These are phyloP conservation scores for Aphidius colemani DNA, from an alignment of 2,888 invertebrate genomes.

Conservation along the genomic window DNA sequence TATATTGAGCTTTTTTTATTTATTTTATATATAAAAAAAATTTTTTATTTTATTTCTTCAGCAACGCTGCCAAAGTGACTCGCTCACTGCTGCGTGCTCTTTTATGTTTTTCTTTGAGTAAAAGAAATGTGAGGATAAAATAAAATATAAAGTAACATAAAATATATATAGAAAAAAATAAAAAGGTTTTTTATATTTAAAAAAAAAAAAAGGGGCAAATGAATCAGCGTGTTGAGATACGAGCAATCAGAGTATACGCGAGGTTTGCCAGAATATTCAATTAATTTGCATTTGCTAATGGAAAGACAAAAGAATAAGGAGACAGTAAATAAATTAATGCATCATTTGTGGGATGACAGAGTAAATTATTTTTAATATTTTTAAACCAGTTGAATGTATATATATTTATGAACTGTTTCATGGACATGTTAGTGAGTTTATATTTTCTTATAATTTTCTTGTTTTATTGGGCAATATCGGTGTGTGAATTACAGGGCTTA, in stretches of 20 bases:
- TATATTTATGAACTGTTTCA: background rate
- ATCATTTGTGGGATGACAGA: background rate
- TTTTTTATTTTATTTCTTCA: background rate
- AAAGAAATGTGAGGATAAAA: constrained; percentile 20
- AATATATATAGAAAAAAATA: background rate
- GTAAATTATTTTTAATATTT: background rate
- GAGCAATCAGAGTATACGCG: too few species aligned
- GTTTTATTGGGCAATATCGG: background rate
- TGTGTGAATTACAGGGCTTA: too few species aligned
- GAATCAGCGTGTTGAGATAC: too few species aligned
- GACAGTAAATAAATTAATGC: constrained; percentile 1
- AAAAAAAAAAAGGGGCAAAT: constrained; percentile 6
- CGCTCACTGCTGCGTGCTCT: background rate
- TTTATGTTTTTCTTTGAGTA: constrained; percentile 15
- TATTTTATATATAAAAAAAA: background rate
- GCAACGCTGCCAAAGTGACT: background rate
- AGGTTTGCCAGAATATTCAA: constrained; percentile 13
- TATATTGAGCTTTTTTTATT: constrained; percentile 1
- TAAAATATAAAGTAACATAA: background rate
- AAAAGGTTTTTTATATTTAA: constrained; percentile 1
- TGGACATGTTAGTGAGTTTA: background rate
- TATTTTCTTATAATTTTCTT: background rate
- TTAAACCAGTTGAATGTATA: background rate
- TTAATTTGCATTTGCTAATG: constrained; percentile 22
- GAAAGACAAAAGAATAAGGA: constrained; percentile 7